Conservation (phyloP, 2,113 vertebrate genomes). For the Nematolebias whitei region DNA sequence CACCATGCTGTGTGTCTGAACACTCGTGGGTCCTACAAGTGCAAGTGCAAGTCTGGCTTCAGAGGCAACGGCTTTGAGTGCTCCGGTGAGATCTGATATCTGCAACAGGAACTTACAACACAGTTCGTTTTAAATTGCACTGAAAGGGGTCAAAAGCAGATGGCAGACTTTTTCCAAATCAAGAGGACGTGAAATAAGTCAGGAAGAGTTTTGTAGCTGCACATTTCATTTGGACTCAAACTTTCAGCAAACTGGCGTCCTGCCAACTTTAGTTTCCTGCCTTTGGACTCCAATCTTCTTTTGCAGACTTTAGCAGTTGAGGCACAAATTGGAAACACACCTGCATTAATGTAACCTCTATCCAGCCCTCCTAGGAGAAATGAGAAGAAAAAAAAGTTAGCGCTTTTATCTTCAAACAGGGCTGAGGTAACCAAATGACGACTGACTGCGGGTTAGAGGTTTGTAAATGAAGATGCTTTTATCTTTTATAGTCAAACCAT, state of each 20-base stretch:
- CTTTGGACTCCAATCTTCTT: conserved; percentile 42
- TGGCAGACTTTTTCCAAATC: conserved; percentile 4
- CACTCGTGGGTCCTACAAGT: conserved; percentile 90
- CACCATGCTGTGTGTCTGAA: conserved; percentile 90
- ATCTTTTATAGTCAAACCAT: conserved; percentile 82
- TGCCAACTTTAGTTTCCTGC: conserved; percentile 64
- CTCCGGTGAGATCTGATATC: conserved; percentile 81
- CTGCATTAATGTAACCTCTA: conserved; percentile 66
- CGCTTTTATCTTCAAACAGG: conserved; percentile 36
- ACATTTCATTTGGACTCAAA: conserved; percentile 50
- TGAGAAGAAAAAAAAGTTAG: conserved; percentile 13
- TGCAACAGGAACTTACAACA: conserved; percentile 14
- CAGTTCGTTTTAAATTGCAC: conserved; percentile 6
- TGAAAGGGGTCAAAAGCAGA: conserved; percentile 5
- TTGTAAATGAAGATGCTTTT: conserved; percentile 67
- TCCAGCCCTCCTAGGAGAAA: conserved; percentile 26
- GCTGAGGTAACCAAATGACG: conserved; percentile 18
- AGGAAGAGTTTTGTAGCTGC: conserved; percentile 37
- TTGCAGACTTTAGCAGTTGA: conserved; percentile 46
- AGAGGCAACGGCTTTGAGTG: conserved; percentile 89
- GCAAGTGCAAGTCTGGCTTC: conserved; percentile 91
- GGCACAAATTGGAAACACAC: conserved; percentile 67
- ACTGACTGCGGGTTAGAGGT: not conserved
- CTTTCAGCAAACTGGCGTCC: conserved; percentile 29
- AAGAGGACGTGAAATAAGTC: conserved; percentile 6